Evolutionary conservation across 92 coral and sea anemone species (phyloP).

Genomic region (Siderastrea radians): DNA sequence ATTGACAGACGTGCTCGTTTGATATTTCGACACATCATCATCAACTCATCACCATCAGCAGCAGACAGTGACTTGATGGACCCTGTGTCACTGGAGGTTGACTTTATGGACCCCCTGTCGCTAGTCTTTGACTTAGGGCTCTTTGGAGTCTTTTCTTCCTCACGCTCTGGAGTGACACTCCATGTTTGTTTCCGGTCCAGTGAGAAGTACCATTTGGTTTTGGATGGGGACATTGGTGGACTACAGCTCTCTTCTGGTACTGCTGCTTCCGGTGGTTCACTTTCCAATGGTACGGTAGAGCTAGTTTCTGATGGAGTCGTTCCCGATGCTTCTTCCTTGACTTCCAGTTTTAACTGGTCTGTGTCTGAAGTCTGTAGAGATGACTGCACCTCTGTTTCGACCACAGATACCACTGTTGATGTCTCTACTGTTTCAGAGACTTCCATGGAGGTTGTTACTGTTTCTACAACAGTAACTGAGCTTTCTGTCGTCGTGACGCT

Average conservation of each 20-base stretch:
- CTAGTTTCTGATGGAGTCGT: constrained; percentile 2
- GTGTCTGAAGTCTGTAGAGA: constrained; percentile 10
- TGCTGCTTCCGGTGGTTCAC: neutral
- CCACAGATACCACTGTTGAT: constrained; percentile 24
- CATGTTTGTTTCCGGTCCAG: constrained; percentile 67
- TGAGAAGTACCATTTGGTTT: constrained; percentile 75
- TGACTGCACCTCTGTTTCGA: neutral
- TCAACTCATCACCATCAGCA: constrained; percentile 79
- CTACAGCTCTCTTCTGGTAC: neutral
- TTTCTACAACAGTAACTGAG: constrained; percentile 13
- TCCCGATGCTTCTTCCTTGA: constrained; percentile 1
- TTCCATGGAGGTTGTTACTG: constrained; percentile 4
- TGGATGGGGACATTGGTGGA: constrained; percentile 34
- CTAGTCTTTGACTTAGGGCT: constrained; percentile 1
- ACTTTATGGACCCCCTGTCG: constrained; percentile 5
- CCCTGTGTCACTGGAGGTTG: constrained; percentile 8
- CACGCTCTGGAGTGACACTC: constrained; percentile 45
- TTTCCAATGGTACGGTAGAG: neutral
- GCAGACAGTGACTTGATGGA: constrained; percentile 9
- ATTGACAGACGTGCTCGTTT: constrained; percentile 84
- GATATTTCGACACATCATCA: constrained; percentile 76
- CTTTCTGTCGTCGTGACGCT: constrained; percentile 20
- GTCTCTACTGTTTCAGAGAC: constrained; percentile 20
- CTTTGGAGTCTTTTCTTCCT: constrained; percentile 9
- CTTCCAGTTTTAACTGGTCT: constrained; percentile 4